A percentile compares a stretch with the other conserved stretches of the same genome.
phyloP scores from a whole-genome alignment of 1,140 invertebrate genomes.

The Mamestra configurata region DNA sequence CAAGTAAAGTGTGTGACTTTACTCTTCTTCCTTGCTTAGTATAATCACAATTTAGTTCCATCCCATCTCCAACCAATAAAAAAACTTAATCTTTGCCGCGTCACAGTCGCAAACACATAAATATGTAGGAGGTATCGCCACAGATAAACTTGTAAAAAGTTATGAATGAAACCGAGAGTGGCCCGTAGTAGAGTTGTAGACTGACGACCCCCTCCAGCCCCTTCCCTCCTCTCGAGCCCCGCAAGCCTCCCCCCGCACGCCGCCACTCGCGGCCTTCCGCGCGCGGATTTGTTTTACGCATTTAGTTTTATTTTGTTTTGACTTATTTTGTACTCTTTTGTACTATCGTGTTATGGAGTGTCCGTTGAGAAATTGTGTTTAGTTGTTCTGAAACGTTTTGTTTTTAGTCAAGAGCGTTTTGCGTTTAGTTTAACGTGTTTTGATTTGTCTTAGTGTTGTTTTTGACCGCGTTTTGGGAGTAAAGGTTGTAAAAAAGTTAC shows the following conservation, averaged over 20 bases:
- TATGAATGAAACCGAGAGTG: slow-evolving; percentile 88
- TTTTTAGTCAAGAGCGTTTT: slow-evolving; percentile 44
- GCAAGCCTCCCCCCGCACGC: slow-evolving; percentile 21
- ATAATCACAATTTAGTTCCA: too few species aligned
- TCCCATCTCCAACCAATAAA: neutral
- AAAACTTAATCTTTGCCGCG: slow-evolving; percentile 72
- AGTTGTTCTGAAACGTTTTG: slow-evolving; percentile 29
- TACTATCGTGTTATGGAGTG: slow-evolving; percentile 67
- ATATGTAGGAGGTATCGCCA: slow-evolving; percentile 86
- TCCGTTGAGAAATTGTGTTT: slow-evolving; percentile 36
- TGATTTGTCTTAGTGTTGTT: slow-evolving; percentile 25
- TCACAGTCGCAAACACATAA: slow-evolving; percentile 85
- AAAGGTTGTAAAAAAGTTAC: too few species aligned
- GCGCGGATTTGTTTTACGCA: slow-evolving; percentile 82
- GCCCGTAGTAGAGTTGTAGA: slow-evolving; percentile 85
- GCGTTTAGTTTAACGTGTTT: neutral
- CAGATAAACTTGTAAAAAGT: slow-evolving; percentile 88
- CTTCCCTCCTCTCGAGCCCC: neutral
- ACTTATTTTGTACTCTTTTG: slow-evolving; percentile 70
- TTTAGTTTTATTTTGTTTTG: slow-evolving; percentile 84
- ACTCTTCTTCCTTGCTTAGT: too few species aligned
- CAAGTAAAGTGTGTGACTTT: too few species aligned
- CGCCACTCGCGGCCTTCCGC: slow-evolving; percentile 54
- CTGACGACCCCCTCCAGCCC: slow-evolving; percentile 57
- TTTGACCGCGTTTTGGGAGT: neutral